phyloP scores from a whole-genome alignment of 92 coral and sea anemone genomes.

The Siderastrea siderea region DNA sequence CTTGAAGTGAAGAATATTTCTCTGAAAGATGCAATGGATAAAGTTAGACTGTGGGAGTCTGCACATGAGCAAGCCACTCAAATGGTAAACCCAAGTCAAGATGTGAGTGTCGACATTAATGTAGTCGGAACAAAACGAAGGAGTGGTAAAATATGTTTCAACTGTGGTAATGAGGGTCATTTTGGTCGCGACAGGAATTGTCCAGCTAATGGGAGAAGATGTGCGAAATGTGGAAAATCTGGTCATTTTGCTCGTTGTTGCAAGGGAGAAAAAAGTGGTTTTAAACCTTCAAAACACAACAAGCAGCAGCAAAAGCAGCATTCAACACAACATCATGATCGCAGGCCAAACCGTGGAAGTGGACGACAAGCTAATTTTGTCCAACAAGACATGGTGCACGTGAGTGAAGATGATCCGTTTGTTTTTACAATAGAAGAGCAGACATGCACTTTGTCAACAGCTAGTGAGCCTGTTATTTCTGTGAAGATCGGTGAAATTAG shows the following conservation, averaged over 20 bases:
- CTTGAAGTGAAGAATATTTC: conserved; percentile 72
- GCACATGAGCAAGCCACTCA: conserved; percentile 54
- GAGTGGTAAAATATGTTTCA: conserved; percentile 3
- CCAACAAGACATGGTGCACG: not conserved
- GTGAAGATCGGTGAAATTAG: conserved; percentile 66
- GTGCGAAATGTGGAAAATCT: conserved; percentile 54
- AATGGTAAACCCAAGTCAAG: conserved; percentile 30
- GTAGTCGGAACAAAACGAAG: not conserved
- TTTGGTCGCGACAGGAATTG: conserved; percentile 32
- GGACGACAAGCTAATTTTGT: conserved; percentile 28
- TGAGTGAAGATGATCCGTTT: conserved; percentile 13
- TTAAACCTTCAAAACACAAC: not conserved
- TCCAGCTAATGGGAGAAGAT: conserved; percentile 58
- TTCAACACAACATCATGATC: not conserved
- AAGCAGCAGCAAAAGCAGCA: conserved; percentile 5
- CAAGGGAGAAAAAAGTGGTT: not conserved
- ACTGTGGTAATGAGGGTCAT: conserved; percentile 62
- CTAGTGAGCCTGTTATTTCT: conserved; percentile 56
- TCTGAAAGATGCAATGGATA: conserved; percentile 57
- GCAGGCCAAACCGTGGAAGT: not conserved
- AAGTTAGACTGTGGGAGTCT: conserved; percentile 67
- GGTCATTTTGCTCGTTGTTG: conserved; percentile 42
- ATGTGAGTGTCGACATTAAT: conserved; percentile 26
- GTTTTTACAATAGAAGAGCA: conserved; percentile 20
- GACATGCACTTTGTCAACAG: conserved; percentile 3